Evolutionary conservation across 1,140 invertebrate genomes (phyloP).

Genomic region (Penaeus vannamei): DNA sequence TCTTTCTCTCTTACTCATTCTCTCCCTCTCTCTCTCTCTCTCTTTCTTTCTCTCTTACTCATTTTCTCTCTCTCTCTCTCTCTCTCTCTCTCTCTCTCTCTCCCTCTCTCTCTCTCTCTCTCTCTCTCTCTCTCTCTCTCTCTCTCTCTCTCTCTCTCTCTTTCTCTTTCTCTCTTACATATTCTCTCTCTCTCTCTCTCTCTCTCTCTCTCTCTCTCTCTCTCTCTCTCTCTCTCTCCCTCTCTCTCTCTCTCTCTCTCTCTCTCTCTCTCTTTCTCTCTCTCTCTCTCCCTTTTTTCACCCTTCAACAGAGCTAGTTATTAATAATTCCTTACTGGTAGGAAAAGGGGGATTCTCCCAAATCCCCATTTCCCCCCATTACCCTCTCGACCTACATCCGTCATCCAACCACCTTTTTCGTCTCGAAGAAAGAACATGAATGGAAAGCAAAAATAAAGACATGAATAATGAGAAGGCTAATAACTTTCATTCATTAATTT

Average conservation of each 20-base stretch:
- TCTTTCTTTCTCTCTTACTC: background rate
- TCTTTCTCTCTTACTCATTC: background rate
- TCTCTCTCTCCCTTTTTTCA: slow-evolving; percentile 2
- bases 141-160: background rate
- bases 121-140: background rate
- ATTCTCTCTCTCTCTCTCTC: too few species aligned
- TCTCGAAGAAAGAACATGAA: too few species aligned
- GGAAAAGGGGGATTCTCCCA: too few species aligned
- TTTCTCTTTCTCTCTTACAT: too few species aligned
- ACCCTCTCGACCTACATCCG: background rate
- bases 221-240: slow-evolving; percentile 8
- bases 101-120: background rate
- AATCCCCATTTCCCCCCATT: background rate
- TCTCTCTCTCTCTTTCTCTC: background rate
- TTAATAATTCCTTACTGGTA: background rate
- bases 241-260: background rate
- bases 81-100: slow-evolving; percentile 4
- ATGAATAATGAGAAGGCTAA: too few species aligned
- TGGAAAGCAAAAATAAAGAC: too few species aligned
- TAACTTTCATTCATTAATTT: too few species aligned
- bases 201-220: too few species aligned
- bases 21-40: background rate
- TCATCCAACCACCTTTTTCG: background rate
- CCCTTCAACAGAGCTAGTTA: background rate
- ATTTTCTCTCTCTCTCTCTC: background rate